Evolutionary conservation across 2,797 vertebrate species (phyloP).

Genomic region (Cryptoblepharus egeriae): DNA sequence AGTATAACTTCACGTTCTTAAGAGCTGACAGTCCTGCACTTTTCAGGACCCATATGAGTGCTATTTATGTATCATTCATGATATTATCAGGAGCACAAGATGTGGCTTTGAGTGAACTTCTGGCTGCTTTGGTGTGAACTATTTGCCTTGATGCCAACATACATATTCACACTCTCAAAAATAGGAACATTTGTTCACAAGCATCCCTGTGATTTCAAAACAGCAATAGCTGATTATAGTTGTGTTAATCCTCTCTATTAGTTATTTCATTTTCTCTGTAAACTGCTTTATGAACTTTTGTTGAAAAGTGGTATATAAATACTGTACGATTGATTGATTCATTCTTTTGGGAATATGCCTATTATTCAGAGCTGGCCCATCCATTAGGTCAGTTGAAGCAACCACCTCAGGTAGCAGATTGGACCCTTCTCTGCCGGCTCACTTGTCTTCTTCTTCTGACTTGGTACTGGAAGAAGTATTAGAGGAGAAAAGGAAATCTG

Average conservation of each 20-base stretch:
- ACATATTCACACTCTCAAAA: neutral
- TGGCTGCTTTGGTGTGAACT: conserved; percentile 68
- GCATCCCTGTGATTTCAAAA: neutral
- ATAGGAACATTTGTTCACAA: conserved; percentile 60
- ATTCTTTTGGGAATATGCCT: neutral
- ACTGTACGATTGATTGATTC: too few species aligned
- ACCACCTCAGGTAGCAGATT: too few species aligned
- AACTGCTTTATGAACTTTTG: too few species aligned
- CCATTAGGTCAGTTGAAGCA: too few species aligned
- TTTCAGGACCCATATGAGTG: conserved; percentile 65
- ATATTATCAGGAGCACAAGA: conserved; percentile 64
- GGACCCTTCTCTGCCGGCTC: too few species aligned
- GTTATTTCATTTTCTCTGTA: too few species aligned
- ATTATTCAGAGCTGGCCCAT: too few species aligned
- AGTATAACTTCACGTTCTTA: conserved; percentile 30
- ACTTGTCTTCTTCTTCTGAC: too few species aligned
- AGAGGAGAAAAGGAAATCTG: too few species aligned
- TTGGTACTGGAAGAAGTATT: too few species aligned
- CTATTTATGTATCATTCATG: conserved; percentile 69
- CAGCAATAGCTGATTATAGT: conserved; percentile 50
- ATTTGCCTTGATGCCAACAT: conserved; percentile 55
- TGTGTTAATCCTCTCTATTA: conserved; percentile 26
- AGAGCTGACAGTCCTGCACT: conserved; percentile 57
- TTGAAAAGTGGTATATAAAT: too few species aligned
- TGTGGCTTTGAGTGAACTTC: conserved; percentile 66